phyloP scores from a whole-genome alignment of 2,113 vertebrate species.

The Heloderma charlesbogerti region DNA sequence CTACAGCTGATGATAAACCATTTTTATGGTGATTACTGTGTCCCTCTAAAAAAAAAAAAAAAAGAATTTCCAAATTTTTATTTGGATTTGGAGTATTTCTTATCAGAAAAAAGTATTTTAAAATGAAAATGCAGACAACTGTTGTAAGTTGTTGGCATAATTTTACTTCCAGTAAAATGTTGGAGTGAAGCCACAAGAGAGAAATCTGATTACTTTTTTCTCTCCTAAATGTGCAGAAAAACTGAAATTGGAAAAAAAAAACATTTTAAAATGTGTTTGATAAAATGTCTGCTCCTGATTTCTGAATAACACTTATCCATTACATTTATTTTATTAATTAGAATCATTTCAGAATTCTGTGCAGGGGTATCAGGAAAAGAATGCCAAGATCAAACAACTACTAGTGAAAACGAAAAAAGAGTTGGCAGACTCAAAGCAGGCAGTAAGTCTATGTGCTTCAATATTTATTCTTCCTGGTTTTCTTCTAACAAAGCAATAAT shows the following conservation, averaged over 20 bases:
- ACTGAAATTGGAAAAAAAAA: neutral
- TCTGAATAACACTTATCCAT: neutral
- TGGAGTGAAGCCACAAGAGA: neutral
- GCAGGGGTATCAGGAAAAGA: constrained; percentile 88
- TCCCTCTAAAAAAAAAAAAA: neutral
- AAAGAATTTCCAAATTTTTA: neutral
- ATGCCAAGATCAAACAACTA: constrained; percentile 91
- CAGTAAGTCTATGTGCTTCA: constrained; percentile 77
- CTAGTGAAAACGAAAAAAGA: constrained; percentile 97
- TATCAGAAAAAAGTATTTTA: neutral
- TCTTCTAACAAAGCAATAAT: constrained; percentile 12
- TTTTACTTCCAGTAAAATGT: neutral
- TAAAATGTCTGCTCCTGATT: neutral
- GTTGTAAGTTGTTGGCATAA: neutral
- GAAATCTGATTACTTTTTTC: neutral
- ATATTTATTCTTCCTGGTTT: neutral
- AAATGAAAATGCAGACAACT: neutral
- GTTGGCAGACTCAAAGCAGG: constrained; percentile 90
- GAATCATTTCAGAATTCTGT: constrained; percentile 86
- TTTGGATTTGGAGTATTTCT: neutral
- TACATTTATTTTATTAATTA: constrained; percentile 67
- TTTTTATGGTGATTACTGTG: neutral
- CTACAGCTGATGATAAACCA: neutral
- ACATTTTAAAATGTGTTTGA: constrained; percentile 21
- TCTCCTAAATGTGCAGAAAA: constrained; percentile 21